Conservation (phyloP, 2,113 vertebrate species). For the Nibea albiflora region DNA sequence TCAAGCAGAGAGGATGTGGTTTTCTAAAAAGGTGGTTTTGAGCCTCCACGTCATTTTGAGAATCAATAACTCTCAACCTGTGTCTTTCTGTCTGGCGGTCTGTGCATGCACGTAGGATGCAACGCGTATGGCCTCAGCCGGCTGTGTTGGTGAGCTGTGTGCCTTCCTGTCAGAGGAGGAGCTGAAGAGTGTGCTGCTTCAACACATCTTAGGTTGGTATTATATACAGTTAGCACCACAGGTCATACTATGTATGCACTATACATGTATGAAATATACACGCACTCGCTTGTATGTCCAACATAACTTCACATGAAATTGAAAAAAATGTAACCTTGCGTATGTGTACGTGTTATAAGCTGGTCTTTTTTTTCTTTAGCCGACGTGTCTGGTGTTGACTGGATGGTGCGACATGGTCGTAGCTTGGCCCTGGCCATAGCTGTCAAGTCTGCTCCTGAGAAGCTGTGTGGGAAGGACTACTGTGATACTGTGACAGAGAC, state of each 20-base stretch:
- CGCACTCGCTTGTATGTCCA: not conserved
- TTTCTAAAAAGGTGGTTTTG: constrained; percentile 60
- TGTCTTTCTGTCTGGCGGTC: constrained; percentile 22
- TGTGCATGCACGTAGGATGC: constrained; percentile 86
- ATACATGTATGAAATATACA: no score
- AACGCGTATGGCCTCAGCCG: constrained; percentile 94
- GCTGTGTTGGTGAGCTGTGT: constrained; percentile 95
- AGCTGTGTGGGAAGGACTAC: constrained; percentile 90
- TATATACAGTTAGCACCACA: not conserved
- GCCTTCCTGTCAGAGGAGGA: constrained; percentile 95
- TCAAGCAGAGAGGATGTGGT: constrained; percentile 78
- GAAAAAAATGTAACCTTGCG: no score
- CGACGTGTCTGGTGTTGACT: constrained; percentile 95
- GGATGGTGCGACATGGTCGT: constrained; percentile 98
- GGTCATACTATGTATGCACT: not conserved
- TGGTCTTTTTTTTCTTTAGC: constrained; percentile 75
- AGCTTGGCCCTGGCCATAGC: constrained; percentile 93
- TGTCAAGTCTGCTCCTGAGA: constrained; percentile 87
- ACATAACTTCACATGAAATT: not conserved
- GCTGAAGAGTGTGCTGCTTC: constrained; percentile 88
- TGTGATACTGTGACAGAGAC: constrained; percentile 87
- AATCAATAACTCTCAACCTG: constrained; percentile 28
- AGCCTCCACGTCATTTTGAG: constrained; percentile 18
- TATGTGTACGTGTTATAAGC: not conserved
- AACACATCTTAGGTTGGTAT: constrained; percentile 91